A percentile compares a stretch with the other conserved stretches of the same genome.
These are phyloP conservation scores for Chymomyza fuscimana DNA, from an alignment of 2,888 invertebrate genomes.

Conservation along the genomic window DNA sequence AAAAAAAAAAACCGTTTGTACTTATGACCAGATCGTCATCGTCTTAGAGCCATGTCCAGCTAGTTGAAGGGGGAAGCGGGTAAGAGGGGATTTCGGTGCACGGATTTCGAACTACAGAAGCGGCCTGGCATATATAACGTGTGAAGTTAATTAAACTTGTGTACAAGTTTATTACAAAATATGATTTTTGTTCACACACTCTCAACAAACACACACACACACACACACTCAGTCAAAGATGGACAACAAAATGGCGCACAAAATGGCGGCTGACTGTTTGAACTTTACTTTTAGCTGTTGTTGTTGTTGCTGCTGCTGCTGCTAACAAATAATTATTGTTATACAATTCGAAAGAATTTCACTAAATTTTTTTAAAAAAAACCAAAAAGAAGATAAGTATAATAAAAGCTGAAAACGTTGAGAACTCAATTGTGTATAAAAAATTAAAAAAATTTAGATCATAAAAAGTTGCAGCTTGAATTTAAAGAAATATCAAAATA, in stretches of 20 bases:
- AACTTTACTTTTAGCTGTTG: not conserved
- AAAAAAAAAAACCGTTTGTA: not conserved
- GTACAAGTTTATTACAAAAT: conserved; percentile 71
- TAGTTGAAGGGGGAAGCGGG: not conserved
- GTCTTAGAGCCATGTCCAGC: not conserved
- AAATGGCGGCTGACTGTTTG: conserved; percentile 23
- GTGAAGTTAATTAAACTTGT: conserved; percentile 69
- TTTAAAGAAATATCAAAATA: too few relatives aligned
- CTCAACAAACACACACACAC: conserved; percentile 25
- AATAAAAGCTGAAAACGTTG: not conserved
- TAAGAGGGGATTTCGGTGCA: not conserved
- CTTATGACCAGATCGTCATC: not conserved
- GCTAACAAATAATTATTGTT: not conserved
- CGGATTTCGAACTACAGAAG: not conserved
- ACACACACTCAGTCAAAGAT: conserved; percentile 15
- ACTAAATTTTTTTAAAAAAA: not conserved
- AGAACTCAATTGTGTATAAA: not conserved
- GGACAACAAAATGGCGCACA: conserved; percentile 22
- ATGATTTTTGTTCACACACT: conserved; percentile 60
- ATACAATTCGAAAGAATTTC: not conserved
- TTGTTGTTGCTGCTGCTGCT: not conserved
- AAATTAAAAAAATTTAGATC: not conserved
- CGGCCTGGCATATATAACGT: conserved; percentile 52
- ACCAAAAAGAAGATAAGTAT: not conserved
- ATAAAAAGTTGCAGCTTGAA: too few relatives aligned